A percentile compares a stretch with the other conserved stretches of the same genome.
Conservation (phyloP, 1,140 invertebrate species). For the Magallana ariakensis region DNA sequence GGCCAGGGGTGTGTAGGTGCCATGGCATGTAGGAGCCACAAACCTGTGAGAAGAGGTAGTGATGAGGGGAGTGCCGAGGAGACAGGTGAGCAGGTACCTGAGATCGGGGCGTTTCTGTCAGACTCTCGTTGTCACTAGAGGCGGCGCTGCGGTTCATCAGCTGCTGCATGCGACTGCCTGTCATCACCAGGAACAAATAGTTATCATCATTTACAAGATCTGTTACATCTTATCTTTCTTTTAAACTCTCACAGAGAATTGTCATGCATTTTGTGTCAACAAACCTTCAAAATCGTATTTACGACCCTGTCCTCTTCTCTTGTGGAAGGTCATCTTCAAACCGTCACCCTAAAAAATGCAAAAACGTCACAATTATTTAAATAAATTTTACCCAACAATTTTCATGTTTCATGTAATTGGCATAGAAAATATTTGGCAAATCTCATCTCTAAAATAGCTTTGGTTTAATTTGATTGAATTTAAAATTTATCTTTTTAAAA, state of each 20-base stretch:
- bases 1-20: not conserved
- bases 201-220: too few relatives aligned
- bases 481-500: too few relatives aligned
- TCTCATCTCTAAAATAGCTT: too few relatives aligned
- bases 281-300: slow-evolving; percentile 84
- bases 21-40: slow-evolving; percentile 45
- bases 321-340: slow-evolving; percentile 78
- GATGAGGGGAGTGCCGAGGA: slow-evolving; percentile 64
- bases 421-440: too few relatives aligned
- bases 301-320: slow-evolving; percentile 70
- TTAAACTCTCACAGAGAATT: too few relatives aligned
- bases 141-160: slow-evolving; percentile 72
- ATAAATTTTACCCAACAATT: too few relatives aligned
- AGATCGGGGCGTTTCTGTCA: slow-evolving; percentile 64
- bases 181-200: slow-evolving; percentile 32
- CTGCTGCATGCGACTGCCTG: slow-evolving; percentile 70
- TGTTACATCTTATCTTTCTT: not conserved
- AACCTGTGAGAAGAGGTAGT: slow-evolving; percentile 61
- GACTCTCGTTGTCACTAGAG: slow-evolving; percentile 75
- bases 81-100: slow-evolving; percentile 66
- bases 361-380: not conserved
- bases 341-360: slow-evolving; percentile 71
- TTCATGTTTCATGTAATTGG: too few relatives aligned
- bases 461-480: too few relatives aligned
- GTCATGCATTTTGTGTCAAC: too few relatives aligned